Evolutionary conservation across 2,888 invertebrate genomes (phyloP), one percentile per base, ranked within the genome.

Genomic region (Ptychoptera albimana): DNA sequence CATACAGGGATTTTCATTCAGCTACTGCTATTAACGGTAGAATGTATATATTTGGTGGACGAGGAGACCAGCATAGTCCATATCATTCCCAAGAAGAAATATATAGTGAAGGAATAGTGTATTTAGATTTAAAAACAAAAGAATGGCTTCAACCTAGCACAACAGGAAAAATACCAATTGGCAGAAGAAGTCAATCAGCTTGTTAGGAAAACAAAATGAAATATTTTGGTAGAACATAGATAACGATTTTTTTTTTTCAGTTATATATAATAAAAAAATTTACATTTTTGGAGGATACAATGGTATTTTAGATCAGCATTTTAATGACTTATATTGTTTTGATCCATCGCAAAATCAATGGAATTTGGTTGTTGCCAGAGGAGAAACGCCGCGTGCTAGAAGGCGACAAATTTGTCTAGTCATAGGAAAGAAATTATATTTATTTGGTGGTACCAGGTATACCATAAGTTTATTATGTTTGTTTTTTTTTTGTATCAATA

Each of bases 231-330:
- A 35, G 2, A 5, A 13, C 35, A 7, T 35, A 9, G 8, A 35
- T n/a, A n/a, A n/a, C 40, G 9, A 31, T 13, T 29, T 38, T 38
- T 48, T 50, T 51, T 50, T 75, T 77, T 46, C 65, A 88, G 88
- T 89, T 77, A 67, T 80, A 7, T 76, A 84, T 59, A 73, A 80
- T 50, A 76, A 74, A 15, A 71, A 75, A 54, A 77, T 93, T 69
- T 91, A 84, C 59, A 77, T 92, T 49, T 92, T 93, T 67, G 93
- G 92, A 42, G 93, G 93, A 29, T 92, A 79, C 59, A 87, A 91
- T 64, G 84, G 86, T 9, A 67, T 78, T 29, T 60, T 70, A 44
- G 77, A 81, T 53, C 67, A 72, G 44, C 93, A 93, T 66, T 91
- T 79, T 58, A 84, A 86, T 64, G 89, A 92, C 65, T 66, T 92